Evolutionary conservation across 2,888 invertebrate genomes (phyloP).

Genomic region (Thumatha senex): DNA sequence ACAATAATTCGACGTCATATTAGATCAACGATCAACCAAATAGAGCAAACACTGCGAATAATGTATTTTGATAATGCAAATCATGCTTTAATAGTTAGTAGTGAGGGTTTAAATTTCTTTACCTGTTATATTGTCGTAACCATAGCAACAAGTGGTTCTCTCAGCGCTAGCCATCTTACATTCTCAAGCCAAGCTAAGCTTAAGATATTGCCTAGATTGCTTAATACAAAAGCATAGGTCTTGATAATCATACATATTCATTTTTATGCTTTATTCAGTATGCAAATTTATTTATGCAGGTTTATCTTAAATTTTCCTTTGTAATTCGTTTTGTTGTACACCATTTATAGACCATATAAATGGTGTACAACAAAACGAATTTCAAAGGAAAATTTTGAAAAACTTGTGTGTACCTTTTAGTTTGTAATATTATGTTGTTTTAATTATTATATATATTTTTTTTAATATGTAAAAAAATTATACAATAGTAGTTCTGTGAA

Average conservation of each 20-base stretch:
- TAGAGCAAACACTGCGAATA: constrained; percentile 26
- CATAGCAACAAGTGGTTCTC: constrained; percentile 70
- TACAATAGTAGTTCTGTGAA: too few relatives aligned
- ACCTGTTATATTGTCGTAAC: constrained; percentile 37
- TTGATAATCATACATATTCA: constrained; percentile 24
- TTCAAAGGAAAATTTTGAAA: too few relatives aligned
- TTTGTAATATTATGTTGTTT: too few relatives aligned
- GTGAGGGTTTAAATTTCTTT: background rate
- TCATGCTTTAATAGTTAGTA: background rate
- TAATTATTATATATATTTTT: too few relatives aligned
- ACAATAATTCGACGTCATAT: constrained; percentile 43
- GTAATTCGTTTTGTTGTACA: too few relatives aligned
- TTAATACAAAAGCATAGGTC: constrained; percentile 29
- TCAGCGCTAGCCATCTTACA: constrained; percentile 35
- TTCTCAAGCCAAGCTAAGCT: constrained; percentile 47
- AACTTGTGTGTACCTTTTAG: too few relatives aligned
- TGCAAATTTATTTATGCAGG: background rate
- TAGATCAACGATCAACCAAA: constrained; percentile 39
- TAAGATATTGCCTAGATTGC: constrained; percentile 59
- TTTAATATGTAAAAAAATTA: too few relatives aligned
- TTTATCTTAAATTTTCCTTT: too few relatives aligned
- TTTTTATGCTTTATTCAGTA: background rate
- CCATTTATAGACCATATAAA: too few relatives aligned
- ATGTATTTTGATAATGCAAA: constrained; percentile 12
- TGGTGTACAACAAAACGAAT: too few relatives aligned